Base-by-base conservation (phyloP, 2,113 vertebrate species). In the Danionella cerebrum region DNA sequence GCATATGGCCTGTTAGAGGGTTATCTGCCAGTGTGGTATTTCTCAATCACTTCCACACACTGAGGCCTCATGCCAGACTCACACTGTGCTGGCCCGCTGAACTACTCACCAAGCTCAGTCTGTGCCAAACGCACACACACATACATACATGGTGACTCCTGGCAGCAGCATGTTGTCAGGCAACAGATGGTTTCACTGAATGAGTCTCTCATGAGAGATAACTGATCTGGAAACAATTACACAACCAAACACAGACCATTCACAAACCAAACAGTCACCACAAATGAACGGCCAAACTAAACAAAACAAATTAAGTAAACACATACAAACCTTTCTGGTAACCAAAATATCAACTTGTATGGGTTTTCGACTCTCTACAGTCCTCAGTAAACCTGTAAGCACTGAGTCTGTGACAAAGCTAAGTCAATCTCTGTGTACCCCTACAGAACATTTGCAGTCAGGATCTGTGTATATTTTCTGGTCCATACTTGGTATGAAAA, bases 161-260 rank as follows among this genome's bases (percentile, higher is more conserved):
- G 69, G 65, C 74, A 68, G 48, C 74, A 53, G 62, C 21, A 3
- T 51, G 67, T 64, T 69, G 55, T 68, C 70, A 65, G 67, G 74
- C 65, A 62, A 68, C 74, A 79, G 71, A 79, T 79, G 74, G 74
- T 71, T 55, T 59, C 65, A 59, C 77, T 79, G 77, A 76, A 76
- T 71, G 77, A 76, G 55, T 33, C 65, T 66, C 74, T 74, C 68
- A 74, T 65, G 60, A 70, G 69, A 76, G 72, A 72, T 69, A 73
- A 67, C 47, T 64, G 69, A 74, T 71, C 69, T 53, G 50, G 62
- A 67, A 48, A 60, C 44, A 8, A 64, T 64, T 48, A 50, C 18
- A 64, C 50, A 69, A 51, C 51, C 66, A 62, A 65, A 69, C 47
- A 21, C 63, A 29, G 52, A 67, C 39, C 48, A 65, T 41, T 38